A percentile compares a stretch with the other conserved stretches of the same genome.
Evolutionary conservation across 2,797 vertebrate genomes (phyloP).

Genomic region (Mastacembelus armatus): DNA sequence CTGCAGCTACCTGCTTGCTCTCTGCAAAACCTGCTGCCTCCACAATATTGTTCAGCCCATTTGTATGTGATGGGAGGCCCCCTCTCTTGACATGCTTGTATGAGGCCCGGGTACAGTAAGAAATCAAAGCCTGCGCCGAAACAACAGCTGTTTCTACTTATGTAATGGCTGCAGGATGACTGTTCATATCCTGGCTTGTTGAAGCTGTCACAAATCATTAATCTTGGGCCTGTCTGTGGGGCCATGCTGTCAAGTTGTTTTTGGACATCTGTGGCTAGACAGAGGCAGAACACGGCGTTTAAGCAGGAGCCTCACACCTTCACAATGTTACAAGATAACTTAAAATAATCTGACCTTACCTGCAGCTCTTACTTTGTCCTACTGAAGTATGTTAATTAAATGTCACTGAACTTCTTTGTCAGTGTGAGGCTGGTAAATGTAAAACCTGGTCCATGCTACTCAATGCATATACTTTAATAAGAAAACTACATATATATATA

Average conservation of each 20-base stretch:
- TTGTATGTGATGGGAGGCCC: constrained; percentile 56
- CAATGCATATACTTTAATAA: background rate
- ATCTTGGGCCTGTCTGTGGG: constrained; percentile 76
- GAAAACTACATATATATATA: background rate
- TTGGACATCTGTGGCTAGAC: constrained; percentile 65
- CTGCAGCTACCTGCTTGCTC: constrained; percentile 6
- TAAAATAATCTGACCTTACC: constrained; percentile 42
- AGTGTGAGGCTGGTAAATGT: constrained; percentile 14
- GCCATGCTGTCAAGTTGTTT: constrained; percentile 78
- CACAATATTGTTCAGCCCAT: constrained; percentile 39
- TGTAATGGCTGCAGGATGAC: constrained; percentile 84
- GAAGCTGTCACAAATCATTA: constrained; percentile 85
- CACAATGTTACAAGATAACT: constrained; percentile 17
- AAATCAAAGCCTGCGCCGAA: constrained; percentile 70
- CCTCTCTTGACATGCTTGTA: constrained; percentile 43
- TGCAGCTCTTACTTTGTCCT: constrained; percentile 1
- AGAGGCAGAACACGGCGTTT: constrained; percentile 51
- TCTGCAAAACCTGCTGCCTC: constrained; percentile 40
- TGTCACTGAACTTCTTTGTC: constrained; percentile 24
- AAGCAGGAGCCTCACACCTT: constrained; percentile 52
- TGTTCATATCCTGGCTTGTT: constrained; percentile 82
- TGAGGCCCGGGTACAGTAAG: constrained; percentile 61
- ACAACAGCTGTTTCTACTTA: constrained; percentile 86
- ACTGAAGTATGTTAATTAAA: constrained; percentile 12
- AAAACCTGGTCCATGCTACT: background rate